Percentiles rank a stretch among this genome's conserved stretches.
Conservation (phyloP, 2,888 invertebrate species). For the Drosophila subquinaria region DNA sequence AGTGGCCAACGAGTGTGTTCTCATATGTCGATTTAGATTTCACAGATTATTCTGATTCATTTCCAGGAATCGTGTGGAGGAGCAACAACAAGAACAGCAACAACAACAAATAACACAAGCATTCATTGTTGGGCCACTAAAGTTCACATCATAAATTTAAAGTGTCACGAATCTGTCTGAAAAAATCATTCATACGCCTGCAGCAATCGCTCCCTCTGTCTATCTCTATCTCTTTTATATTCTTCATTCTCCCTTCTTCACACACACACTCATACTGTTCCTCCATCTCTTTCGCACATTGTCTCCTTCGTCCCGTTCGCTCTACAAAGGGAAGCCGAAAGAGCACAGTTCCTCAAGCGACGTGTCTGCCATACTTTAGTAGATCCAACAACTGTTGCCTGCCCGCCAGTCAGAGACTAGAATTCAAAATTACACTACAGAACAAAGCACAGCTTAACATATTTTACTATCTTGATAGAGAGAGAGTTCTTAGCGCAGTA, state of each 20-base stretch:
- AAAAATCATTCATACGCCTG: constrained; percentile 80
- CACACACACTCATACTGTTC: constrained; percentile 3
- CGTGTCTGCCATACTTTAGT: constrained; percentile 58
- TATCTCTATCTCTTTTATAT: constrained; percentile 7
- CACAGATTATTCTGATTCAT: constrained; percentile 66
- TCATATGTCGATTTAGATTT: constrained; percentile 79
- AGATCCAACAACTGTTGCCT: constrained; percentile 43
- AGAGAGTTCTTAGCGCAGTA: constrained; percentile 1
- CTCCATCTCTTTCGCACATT: constrained; percentile 1
- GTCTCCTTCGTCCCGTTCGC: constrained; percentile 30
- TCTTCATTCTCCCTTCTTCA: constrained; percentile 1
- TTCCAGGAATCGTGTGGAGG: constrained; percentile 75
- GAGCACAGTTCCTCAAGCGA: constrained; percentile 59
- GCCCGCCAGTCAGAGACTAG: constrained; percentile 49
- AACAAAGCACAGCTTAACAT: constrained; percentile 9
- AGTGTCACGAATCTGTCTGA: constrained; percentile 81
- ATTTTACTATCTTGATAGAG: constrained; percentile 3
- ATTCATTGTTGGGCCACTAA: constrained; percentile 65
- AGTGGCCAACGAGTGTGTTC: constrained; percentile 47
- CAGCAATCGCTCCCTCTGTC: constrained; percentile 39
- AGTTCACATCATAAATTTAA: constrained; percentile 82
- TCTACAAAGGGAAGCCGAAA: constrained; percentile 75
- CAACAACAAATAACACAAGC: constrained; percentile 24
- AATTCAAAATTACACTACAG: constrained; percentile 67
- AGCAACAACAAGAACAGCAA: constrained; percentile 26